Percentiles rank a stretch among this genome's conserved stretches.
Evolutionary conservation across 2,797 vertebrate species (phyloP).

Genomic region (Chaunax sp.): DNA sequence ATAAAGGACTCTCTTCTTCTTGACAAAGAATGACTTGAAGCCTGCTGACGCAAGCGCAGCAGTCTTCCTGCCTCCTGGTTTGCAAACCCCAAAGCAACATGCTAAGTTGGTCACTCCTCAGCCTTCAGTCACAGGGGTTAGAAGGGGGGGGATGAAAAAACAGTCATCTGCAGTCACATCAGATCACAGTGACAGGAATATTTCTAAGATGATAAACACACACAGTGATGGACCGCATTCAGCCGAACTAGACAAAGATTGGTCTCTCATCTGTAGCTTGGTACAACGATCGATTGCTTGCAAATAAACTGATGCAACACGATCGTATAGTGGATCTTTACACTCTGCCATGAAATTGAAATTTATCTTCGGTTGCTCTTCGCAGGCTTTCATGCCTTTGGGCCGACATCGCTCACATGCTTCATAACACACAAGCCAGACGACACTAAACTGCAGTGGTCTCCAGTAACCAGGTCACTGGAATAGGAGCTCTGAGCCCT

Average conservation of each 20-base stretch:
- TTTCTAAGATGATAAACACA: conserved; percentile 45
- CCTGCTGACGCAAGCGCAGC: conserved; percentile 42
- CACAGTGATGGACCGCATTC: conserved; percentile 36
- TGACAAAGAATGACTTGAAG: conserved; percentile 16
- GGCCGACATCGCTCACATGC: neutral
- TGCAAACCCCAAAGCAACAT: conserved; percentile 47
- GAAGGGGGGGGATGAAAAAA: conserved; percentile 40
- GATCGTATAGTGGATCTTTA: neutral
- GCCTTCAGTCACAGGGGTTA: conserved; percentile 61
- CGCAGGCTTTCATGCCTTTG: neutral
- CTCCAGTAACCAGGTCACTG: conserved; percentile 36
- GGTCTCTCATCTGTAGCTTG: neutral
- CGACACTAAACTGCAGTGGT: neutral
- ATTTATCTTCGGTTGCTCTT: neutral
- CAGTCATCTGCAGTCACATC: conserved; percentile 63
- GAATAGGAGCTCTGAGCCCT: conserved; percentile 35
- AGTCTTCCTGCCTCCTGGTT: conserved; percentile 39
- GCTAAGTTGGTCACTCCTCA: conserved; percentile 65
- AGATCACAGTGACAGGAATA: conserved; percentile 48
- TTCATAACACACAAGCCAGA: conserved; percentile 7
- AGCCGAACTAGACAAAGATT: conserved; percentile 7
- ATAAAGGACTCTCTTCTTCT: neutral
- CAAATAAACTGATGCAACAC: conserved; percentile 1
- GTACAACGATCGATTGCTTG: no score
- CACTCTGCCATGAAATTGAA: neutral